Base-by-base conservation (phyloP, 2,888 invertebrate species). In the Helicoverpa assulta region DNA sequence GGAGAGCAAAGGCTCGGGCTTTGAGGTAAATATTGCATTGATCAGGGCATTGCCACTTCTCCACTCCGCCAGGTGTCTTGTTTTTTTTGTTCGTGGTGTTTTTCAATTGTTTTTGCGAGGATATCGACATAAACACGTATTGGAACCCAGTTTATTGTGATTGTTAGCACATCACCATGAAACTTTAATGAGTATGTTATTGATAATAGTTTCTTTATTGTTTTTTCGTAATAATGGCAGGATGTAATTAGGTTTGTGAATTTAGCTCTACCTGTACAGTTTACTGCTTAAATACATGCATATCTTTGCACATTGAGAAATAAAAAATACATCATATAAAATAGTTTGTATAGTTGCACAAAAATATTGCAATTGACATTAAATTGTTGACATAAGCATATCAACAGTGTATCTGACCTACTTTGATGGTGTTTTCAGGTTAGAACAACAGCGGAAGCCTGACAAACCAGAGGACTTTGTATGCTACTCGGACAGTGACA, bases 381-480 rank as follows among this genome's bases (percentile, higher is more conserved):
- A 18, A 57, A 60, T 68, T 53, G 47, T 61, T 4, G 19, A 16
- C 7, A 19, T 14, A 40, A 40, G 10, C 40, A 40, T 4, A 40
- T 3, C 12, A 10, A 14, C 21, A 52, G 2, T 6, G 0, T 4
- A 37, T 0, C 19, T 77, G 68, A 68, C 78, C 73, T 73, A 61
- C 40, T 64, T 68, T 40, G 18, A 12, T 67, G 51, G 1, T 60
- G 18, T 64, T 69, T 78, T 78, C 89, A 96, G 97, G 79, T 91
- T 97, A 85, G 98, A 98, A 88, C 96, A 97, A 83, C 97, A 97
- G 79, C 94, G 98, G 53, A 98, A 98, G 86, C 97, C 98, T 0
- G 98, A 98, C 80, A 98, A 98, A 87, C 98, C 98, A 0, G 98
- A 98, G 88, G 98, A 98, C 93, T 98, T 98, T 93, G 98, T 98